Conservation (phyloP, 2,797 vertebrate species). For the Ctenochaetus hawaiiensis region DNA sequence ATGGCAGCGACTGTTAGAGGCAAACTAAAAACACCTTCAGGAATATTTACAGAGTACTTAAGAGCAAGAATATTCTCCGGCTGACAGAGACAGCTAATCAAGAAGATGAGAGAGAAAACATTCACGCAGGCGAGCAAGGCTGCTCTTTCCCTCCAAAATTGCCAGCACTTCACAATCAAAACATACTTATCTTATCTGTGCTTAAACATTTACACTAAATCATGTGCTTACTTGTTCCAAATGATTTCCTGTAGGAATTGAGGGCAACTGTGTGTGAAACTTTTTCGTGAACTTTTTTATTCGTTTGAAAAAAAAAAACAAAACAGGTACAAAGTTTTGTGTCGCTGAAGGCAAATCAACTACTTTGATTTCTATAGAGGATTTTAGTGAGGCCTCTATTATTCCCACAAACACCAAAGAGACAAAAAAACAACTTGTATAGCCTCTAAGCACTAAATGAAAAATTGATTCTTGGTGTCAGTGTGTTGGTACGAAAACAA, state of each 20-base stretch:
- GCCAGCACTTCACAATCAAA: conserved; percentile 66
- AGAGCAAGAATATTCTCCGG: conserved; percentile 64
- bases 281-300: conserved; percentile 16
- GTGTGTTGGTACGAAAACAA: conserved; percentile 58
- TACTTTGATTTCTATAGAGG: conserved; percentile 28
- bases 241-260: conserved; percentile 41
- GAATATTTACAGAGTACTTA: conserved; percentile 74
- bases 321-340: conserved; percentile 32
- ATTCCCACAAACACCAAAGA: conserved; percentile 59
- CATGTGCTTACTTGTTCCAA: conserved; percentile 44
- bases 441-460: conserved; percentile 68
- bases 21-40: conserved; percentile 70
- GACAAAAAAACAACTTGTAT: conserved; percentile 42
- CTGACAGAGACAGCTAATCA: conserved; percentile 73
- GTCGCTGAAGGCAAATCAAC: conserved; percentile 51
- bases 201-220: conserved; percentile 47
- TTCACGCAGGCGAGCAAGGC: conserved; percentile 44
- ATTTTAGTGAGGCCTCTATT: conserved; percentile 41
- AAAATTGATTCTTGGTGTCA: conserved; percentile 69
- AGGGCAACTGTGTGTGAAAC: conserved; percentile 18
- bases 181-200: conserved; percentile 48
- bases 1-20: conserved; percentile 53
- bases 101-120: conserved; percentile 70
- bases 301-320: conserved; percentile 43
- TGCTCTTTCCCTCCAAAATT: conserved; percentile 60